Conservation (phyloP, 2,797 vertebrate genomes). For the Cossypha heuglini region DNA sequence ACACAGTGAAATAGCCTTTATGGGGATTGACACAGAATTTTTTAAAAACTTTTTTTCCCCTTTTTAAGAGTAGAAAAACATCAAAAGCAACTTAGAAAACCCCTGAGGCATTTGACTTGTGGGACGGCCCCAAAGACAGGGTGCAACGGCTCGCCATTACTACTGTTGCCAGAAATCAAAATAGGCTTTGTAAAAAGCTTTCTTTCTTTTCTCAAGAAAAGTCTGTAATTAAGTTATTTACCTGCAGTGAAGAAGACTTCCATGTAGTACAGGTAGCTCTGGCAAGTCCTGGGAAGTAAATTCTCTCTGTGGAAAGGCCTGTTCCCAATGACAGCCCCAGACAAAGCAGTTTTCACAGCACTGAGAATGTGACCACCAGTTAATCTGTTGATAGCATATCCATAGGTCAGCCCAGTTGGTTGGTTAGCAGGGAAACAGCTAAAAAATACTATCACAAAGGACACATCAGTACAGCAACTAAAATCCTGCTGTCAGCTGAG, state of each 20-base stretch:
- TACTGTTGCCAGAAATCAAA: background rate
- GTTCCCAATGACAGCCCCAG: background rate
- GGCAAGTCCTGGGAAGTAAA: background rate
- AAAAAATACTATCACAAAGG: background rate
- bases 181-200: background rate
- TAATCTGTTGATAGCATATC: background rate
- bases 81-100: background rate
- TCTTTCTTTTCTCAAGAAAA: background rate
- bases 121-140: background rate
- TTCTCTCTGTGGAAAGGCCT: background rate
- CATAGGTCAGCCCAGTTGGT: fast-evolving
- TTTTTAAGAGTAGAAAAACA: background rate
- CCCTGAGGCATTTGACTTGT: background rate
- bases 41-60: background rate
- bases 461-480: background rate
- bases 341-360: background rate
- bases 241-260: background rate
- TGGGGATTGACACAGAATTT: background rate
- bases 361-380: background rate
- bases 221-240: background rate
- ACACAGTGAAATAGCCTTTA: background rate
- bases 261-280: background rate
- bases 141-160: background rate
- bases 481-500: background rate
- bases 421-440: background rate